These are phyloP conservation scores for Plebejus argus DNA, from an alignment of 2,888 invertebrate species.

Conservation along the genomic window DNA sequence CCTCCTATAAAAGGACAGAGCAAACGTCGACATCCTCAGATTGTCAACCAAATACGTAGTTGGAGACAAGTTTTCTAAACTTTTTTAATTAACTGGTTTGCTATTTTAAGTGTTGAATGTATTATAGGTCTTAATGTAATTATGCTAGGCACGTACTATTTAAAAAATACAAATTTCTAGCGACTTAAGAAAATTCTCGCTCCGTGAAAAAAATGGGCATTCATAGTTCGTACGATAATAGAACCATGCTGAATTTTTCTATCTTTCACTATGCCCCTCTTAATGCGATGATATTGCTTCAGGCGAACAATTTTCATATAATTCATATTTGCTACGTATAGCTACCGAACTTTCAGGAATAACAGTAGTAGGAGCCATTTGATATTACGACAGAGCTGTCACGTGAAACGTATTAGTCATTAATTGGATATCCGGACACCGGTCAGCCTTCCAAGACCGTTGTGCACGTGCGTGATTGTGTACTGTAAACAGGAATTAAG, in stretches of 20 bases:
- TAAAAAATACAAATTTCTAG: too few species aligned
- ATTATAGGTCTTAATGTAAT: too few species aligned
- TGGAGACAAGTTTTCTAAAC: slow-evolving; percentile 16
- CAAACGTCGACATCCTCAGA: slow-evolving; percentile 49
- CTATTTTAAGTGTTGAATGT: neutral
- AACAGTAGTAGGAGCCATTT: neutral
- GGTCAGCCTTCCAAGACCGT: slow-evolving; percentile 26
- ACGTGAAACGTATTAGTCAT: slow-evolving; percentile 19
- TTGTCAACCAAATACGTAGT: slow-evolving; percentile 19
- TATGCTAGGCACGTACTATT: too few species aligned
- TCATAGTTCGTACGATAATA: too few species aligned
- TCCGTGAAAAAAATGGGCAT: too few species aligned
- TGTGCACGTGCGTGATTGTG: slow-evolving; percentile 56
- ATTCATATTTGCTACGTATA: neutral
- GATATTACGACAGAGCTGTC: slow-evolving; percentile 40
- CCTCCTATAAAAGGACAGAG: slow-evolving; percentile 55
- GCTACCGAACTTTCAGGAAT: neutral
- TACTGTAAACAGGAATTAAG: slow-evolving; percentile 67
- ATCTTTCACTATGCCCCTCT: too few species aligned
- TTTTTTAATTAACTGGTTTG: neutral
- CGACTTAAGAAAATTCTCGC: too few species aligned
- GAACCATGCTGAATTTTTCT: too few species aligned
- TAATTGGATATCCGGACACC: slow-evolving; percentile 21
- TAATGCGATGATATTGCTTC: too few species aligned
- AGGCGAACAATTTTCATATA: too few species aligned